Evolutionary conservation across 2,113 vertebrate species (phyloP), one percentile per base, ranked within the genome.

Genomic region (Arvicanthis niloticus): DNA sequence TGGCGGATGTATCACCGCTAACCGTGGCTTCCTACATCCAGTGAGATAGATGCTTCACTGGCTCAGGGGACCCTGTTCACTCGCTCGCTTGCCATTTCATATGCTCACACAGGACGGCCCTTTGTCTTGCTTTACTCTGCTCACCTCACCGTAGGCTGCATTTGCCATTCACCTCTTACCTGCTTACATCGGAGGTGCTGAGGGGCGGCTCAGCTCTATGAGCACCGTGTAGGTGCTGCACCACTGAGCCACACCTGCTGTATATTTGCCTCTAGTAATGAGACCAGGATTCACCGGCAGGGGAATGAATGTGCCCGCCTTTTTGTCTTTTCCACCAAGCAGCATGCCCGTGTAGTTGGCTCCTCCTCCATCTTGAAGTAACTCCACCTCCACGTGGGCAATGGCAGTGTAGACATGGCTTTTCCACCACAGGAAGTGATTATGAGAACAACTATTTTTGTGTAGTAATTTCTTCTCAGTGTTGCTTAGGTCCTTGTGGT

Each of bases 401-500:
- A 34, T 40, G n/a, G n/a, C 37, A 62, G 37, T 15, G 12, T 75
- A 62, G 45, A 82, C 9, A 34, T 34, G 82, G 45, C 40, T 92
- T 91, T 93, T 73, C 45, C 10, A 34, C 45, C 77, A 60, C 0
- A 88, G 53, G 12, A 77, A 65, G 65, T 92, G 62, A 40, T 51
- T 53, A n/a, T 65, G 91, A 65, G 86, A 89, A 86, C 1, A 1
- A 12, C 60, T 77, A 76, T 76, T 93, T 16, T 9, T 26, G 34
- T 42, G 77, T 2, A 13, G 75, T 95, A 81, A 21, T 92, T 93
- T 89, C 53, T 86, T 87, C 21, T 13, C 91, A 82, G 45, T 84
- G 34, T 89, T 95, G 76, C 42, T 24, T 93, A 75, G 77, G 90
- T 34, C 10, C 42, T 93, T 87, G 78, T 78, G 77, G 45, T 34